These are phyloP conservation scores for Synanthedon andrenaeformis DNA, from an alignment of 2,888 invertebrate species.

Conservation along the genomic window DNA sequence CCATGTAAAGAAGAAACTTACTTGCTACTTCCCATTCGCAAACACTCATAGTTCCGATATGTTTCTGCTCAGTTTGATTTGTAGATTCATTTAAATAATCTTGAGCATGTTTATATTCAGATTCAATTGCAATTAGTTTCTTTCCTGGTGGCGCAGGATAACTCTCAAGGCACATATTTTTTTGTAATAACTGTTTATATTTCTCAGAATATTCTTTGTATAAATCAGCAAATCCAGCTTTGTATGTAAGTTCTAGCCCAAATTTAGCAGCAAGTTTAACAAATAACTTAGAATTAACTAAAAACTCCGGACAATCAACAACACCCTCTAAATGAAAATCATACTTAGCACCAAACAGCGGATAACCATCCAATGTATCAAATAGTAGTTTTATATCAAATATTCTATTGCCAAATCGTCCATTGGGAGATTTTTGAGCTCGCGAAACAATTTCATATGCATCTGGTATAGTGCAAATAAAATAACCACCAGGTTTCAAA, in stretches of 20 bases:
- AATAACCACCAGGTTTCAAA: constrained; percentile 90
- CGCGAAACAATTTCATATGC: constrained; percentile 90
- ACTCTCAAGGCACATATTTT: constrained; percentile 85
- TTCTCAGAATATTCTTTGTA: constrained; percentile 72
- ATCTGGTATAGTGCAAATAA: constrained; percentile 97
- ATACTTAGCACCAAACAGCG: constrained; percentile 96
- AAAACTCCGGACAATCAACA: constrained; percentile 98
- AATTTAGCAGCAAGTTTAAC: constrained; percentile 78
- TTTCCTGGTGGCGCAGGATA: constrained; percentile 76
- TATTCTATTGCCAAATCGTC: constrained; percentile 82
- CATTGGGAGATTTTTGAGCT: constrained; percentile 67
- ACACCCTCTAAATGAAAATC: constrained; percentile 96
- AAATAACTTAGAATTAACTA: constrained; percentile 92
- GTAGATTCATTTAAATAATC: constrained; percentile 61
- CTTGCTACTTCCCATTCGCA: constrained; percentile 95
- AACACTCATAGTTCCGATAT: constrained; percentile 85
- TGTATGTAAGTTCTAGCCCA: constrained; percentile 76
- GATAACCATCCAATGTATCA: constrained; percentile 73
- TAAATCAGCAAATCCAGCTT: constrained; percentile 83
- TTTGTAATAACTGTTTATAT: constrained; percentile 72
- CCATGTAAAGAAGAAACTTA: constrained; percentile 58
- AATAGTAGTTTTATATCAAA: constrained; percentile 80
- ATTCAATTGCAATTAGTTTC: constrained; percentile 68
- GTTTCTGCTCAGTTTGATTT: constrained; percentile 37
- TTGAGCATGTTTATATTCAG: constrained; percentile 81